Base-by-base conservation (phyloP, 2,888 invertebrate species). In the Lycaena phlaeas region DNA sequence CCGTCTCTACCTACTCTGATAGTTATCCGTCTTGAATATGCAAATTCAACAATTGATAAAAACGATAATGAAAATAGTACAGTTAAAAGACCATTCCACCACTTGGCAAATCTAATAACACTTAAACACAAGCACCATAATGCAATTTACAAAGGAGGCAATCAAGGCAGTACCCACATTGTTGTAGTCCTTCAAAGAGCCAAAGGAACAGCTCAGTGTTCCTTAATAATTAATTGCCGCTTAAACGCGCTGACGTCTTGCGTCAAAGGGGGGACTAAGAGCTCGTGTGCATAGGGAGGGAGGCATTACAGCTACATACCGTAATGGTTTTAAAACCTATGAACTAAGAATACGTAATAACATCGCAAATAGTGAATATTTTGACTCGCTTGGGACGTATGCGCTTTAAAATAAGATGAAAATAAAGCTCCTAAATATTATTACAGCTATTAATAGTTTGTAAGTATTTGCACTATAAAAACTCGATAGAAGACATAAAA, bases 191-290 rank as follows among this genome's bases (percentile, higher is more conserved):
- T 70, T 77, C 82, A 81, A 79, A 82, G 79, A 70, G 75, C 68
- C 72, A 76, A 79, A 77, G 78, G 73, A 68, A 67, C 65, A 68
- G 67, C 70, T 68, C 61, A 63, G 61, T 54, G 63, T 55, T 63
- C 67, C 68, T 82, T 78, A 84, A 84, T 84, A 81, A 82, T 84
- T 84, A 82, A 84, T 79, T 71, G 74, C 62, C 72, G 75, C 72
- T 81, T 84, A 81, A 82, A 70, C 68, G 77, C 64, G 77, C 75
- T 69, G 79, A 77, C 79, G 77, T 82, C 81, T 81, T 74, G 65
- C 61, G 57, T 61, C 63, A 67, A 68, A 55, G 54, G 68, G 69
- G 66, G 60, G 67, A 61, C 73, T 75, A 71, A 72, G 69, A 61
- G 68, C 76, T 72, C 66, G 43, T 65, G 61, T 71, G 72, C 71